These are phyloP conservation scores for Zootermopsis nevadensis DNA, from an alignment of 2,888 invertebrate species.

Conservation along the genomic window DNA sequence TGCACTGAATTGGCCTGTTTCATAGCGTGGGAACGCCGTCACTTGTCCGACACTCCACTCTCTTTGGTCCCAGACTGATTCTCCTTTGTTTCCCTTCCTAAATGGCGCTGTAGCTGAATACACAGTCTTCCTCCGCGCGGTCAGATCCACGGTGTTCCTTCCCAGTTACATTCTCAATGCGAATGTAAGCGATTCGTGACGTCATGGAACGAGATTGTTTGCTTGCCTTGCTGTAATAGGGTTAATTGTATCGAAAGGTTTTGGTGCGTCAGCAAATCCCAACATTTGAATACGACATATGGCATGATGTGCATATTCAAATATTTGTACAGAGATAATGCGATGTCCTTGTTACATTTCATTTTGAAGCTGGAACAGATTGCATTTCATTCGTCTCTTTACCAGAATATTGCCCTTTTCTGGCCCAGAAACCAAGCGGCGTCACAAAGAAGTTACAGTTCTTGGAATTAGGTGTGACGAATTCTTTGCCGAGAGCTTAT, in stretches of 20 bases:
- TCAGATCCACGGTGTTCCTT: not conserved
- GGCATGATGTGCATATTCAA: not conserved
- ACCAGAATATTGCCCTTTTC: too few species aligned
- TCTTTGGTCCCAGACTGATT: not conserved
- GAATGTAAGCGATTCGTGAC: not conserved
- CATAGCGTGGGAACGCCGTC: conserved; percentile 13
- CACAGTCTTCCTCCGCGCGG: not conserved
- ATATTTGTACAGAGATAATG: not conserved
- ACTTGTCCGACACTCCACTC: not conserved
- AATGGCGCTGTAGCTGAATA: conserved; percentile 17
- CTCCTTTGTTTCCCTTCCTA: conserved; percentile 12
- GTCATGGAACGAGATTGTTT: not conserved
- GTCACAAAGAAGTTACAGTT: too few species aligned
- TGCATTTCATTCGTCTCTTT: too few species aligned
- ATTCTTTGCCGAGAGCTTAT: too few species aligned
- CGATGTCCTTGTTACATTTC: too few species aligned
- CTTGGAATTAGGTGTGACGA: too few species aligned
- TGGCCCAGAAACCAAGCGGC: too few species aligned
- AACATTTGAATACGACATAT: too few species aligned
- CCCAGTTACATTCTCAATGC: not conserved
- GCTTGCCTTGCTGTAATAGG: not conserved
- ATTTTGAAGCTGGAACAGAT: too few species aligned
- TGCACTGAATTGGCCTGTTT: conserved; percentile 14
- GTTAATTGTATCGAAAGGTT: not conserved
- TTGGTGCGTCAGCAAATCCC: not conserved